Evolutionary conservation across 2,888 invertebrate genomes (phyloP).

Genomic region (Linnaemya vulpina): DNA sequence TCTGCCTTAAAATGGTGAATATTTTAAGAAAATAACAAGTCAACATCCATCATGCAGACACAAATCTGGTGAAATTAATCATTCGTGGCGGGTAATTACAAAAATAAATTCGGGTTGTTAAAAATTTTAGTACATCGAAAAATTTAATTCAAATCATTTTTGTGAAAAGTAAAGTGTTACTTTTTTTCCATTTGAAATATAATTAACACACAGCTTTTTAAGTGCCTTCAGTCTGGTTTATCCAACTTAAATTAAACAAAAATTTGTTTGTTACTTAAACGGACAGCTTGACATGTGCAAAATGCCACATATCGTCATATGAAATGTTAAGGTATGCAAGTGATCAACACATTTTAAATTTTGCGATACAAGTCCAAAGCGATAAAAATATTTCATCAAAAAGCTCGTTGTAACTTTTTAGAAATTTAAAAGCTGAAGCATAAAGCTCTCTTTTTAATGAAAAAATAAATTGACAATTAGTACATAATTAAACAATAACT

Average conservation of each 20-base stretch:
- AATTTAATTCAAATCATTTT: neutral
- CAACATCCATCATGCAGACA: neutral
- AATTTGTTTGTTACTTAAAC: conserved; percentile 12
- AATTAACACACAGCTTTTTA: neutral
- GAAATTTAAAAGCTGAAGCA: too few species aligned
- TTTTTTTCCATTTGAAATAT: neutral
- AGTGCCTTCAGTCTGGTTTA: neutral
- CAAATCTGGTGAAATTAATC: neutral
- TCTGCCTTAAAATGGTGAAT: conserved; percentile 15
- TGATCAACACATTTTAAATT: too few species aligned
- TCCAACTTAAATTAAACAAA: conserved; percentile 17
- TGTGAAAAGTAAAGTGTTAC: neutral
- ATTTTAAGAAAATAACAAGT: neutral
- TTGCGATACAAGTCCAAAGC: too few species aligned
- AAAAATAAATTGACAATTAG: too few species aligned
- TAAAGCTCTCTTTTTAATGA: too few species aligned
- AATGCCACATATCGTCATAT: too few species aligned
- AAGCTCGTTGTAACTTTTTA: too few species aligned
- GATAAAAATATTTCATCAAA: too few species aligned
- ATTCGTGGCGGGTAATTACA: neutral
- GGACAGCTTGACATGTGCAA: conserved; percentile 20
- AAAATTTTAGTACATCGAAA: too few species aligned
- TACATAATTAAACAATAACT: too few species aligned
- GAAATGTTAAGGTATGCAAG: too few species aligned
- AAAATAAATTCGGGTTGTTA: too few species aligned